These are phyloP conservation scores for Tipula unca DNA, from an alignment of 2,888 invertebrate species.

Conservation along the genomic window DNA sequence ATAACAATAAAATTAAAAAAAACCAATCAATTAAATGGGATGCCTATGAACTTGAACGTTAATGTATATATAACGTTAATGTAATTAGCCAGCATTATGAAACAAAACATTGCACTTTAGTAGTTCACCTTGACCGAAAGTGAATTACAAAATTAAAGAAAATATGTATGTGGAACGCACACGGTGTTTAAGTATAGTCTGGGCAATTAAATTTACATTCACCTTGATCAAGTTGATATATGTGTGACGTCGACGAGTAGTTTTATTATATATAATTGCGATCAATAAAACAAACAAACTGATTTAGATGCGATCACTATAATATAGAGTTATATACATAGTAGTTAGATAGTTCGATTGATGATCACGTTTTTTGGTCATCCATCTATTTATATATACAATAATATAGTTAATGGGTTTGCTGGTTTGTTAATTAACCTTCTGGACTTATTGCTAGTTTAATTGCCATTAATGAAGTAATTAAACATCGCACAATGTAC, in stretches of 20 bases:
- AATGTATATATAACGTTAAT: neutral
- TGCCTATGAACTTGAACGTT: neutral
- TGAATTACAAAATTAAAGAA: neutral
- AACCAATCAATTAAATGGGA: neutral
- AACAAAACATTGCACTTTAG: neutral
- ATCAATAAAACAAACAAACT: neutral
- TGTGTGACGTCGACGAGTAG: neutral
- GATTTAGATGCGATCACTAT: neutral
- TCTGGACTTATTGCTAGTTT: neutral
- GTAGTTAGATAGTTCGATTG: neutral
- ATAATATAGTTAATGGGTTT: neutral
- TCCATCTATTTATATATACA: neutral
- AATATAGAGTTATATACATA: too few species aligned
- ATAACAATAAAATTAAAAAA: neutral
- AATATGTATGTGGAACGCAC: too few species aligned
- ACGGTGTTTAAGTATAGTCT: neutral
- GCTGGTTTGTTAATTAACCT: neutral
- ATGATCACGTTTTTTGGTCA: neutral
- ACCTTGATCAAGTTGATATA: neutral
- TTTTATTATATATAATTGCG: neutral
- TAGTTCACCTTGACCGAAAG: neutral
- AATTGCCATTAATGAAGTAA: neutral
- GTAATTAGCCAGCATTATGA: neutral
- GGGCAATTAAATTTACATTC: neutral
- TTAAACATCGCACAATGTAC: neutral